Evolutionary conservation across 2,113 vertebrate genomes (phyloP).

Genomic region (Siniperca chuatsi): DNA sequence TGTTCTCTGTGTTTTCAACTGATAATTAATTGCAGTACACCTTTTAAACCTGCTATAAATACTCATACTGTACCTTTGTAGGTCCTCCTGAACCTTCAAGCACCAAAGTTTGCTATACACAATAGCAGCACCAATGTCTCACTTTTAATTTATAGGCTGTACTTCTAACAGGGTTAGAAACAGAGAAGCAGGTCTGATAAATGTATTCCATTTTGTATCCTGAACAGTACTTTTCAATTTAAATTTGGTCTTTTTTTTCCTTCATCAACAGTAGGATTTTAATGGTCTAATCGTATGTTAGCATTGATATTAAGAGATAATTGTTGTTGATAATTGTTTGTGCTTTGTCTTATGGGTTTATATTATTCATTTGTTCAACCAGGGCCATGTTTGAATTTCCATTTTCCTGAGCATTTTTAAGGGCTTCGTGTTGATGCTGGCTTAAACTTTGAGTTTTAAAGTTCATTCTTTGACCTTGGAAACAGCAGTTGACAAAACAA

Average conservation of each 20-base stretch:
- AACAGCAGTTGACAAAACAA: not conserved
- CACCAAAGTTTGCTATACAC: not conserved
- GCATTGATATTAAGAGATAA: not conserved
- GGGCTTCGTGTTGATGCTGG: not conserved
- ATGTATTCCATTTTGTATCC: not conserved
- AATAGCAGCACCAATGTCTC: not conserved
- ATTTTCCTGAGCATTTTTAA: not conserved
- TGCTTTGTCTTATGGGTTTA: not conserved
- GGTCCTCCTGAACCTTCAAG: not conserved
- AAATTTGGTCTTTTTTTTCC: not conserved
- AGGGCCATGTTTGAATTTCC: not conserved
- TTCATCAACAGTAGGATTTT: not conserved
- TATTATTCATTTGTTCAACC: not conserved
- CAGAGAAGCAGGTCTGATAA: not conserved
- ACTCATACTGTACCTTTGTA: not conserved
- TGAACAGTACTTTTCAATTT: not conserved
- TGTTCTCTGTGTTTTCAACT: not conserved
- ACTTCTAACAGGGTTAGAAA: not conserved
- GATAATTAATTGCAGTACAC: not conserved
- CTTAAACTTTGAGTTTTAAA: no score
- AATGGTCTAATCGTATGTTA: not conserved
- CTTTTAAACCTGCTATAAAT: not conserved
- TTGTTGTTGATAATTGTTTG: not conserved
- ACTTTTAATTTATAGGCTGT: not conserved
- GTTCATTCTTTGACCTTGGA: not conserved